A percentile compares a stretch with the other conserved stretches of the same genome.
These are phyloP conservation scores for Tolypeutes matacus DNA, from an alignment of 2,797 vertebrate species.

Conservation along the genomic window DNA sequence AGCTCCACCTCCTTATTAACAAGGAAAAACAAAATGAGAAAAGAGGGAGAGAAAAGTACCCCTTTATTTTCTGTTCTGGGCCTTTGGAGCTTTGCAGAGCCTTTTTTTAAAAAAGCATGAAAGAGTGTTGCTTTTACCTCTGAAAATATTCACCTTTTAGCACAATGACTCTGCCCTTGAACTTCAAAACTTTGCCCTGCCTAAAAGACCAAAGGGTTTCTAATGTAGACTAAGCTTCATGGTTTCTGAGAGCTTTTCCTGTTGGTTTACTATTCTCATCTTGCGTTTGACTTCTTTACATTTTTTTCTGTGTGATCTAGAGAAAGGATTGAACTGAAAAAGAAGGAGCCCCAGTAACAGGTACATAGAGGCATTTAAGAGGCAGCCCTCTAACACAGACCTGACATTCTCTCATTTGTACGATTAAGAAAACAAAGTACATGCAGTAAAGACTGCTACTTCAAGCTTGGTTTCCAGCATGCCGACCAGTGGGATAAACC, in stretches of 20 bases:
- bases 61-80: constrained; percentile 60
- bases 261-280: constrained; percentile 76
- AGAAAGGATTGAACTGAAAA: constrained; percentile 79
- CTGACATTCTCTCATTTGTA: constrained; percentile 70
- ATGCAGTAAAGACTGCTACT: constrained; percentile 45
- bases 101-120: background rate
- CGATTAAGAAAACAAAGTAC: constrained; percentile 75
- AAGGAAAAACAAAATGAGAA: constrained; percentile 72
- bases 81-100: constrained; percentile 66
- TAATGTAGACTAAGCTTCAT: constrained; percentile 61
- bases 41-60: background rate
- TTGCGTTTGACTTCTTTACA: constrained; percentile 74
- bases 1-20: constrained; percentile 76
- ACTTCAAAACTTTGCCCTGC: constrained; percentile 78
- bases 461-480: constrained; percentile 59
- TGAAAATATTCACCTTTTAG: constrained; percentile 76
- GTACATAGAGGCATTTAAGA: constrained; percentile 76
- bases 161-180: constrained; percentile 71
- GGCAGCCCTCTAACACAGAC: constrained; percentile 73
- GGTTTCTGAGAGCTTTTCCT: constrained; percentile 73
- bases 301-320: constrained; percentile 74
- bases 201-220: constrained; percentile 75
- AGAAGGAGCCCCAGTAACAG: constrained; percentile 61
- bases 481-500: constrained; percentile 24
- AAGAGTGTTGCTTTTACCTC: constrained; percentile 70